Percentiles rank a stretch among this genome's conserved stretches.
phyloP scores from a whole-genome alignment of 2,888 invertebrate genomes.

The Rugalucina vietnamica region DNA sequence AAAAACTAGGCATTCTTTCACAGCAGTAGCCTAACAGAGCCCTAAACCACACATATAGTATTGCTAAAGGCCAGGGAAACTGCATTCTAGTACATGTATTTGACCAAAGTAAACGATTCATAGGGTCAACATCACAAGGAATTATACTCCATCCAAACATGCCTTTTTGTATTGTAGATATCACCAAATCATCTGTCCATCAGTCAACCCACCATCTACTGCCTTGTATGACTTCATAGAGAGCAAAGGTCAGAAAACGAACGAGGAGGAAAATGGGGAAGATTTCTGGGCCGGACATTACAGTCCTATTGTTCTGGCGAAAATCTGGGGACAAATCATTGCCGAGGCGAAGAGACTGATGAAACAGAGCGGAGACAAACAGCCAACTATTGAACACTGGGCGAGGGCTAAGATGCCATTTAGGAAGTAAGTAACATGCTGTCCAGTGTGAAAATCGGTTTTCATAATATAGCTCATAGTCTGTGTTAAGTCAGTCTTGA shows the following conservation, averaged over 20 bases:
- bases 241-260: slow-evolving; percentile 65
- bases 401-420: slow-evolving; percentile 77
- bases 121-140: no score
- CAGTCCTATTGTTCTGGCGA: slow-evolving; percentile 74
- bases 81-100: no score
- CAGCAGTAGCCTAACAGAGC: no score
- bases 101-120: no score
- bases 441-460: no score
- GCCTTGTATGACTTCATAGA: slow-evolving; percentile 71
- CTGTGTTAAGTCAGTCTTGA: no score
- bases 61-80: no score
- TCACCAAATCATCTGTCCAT: slow-evolving; percentile 90
- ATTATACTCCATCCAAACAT: no score
- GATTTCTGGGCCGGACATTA: slow-evolving; percentile 75
- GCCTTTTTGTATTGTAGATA: no score
- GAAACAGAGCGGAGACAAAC: slow-evolving; percentile 57
- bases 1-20: no score
- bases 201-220: slow-evolving; percentile 62
- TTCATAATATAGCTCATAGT: no score
- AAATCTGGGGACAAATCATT: slow-evolving; percentile 76
- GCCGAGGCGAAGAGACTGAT: slow-evolving; percentile 71
- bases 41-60: no score
- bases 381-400: slow-evolving; percentile 75
- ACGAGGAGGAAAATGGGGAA: slow-evolving; percentile 60
- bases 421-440: slow-evolving; percentile 78